A percentile compares a stretch with the other conserved stretches of the same genome.
phyloP scores from a whole-genome alignment of 2,888 invertebrate species.

The Leucania comma region DNA sequence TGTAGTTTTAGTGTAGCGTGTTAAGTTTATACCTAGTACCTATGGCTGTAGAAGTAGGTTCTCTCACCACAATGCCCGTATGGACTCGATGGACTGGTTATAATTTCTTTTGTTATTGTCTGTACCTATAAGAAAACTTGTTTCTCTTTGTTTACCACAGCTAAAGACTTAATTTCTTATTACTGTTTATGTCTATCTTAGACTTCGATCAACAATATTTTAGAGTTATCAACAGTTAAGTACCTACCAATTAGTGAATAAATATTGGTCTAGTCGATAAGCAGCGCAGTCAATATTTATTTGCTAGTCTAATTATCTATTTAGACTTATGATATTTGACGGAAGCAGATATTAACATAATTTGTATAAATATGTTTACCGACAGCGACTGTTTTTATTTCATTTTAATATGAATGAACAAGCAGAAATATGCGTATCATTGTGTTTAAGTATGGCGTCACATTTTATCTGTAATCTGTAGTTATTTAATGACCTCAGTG shows the following conservation, averaged over 20 bases:
- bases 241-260: conserved; percentile 25
- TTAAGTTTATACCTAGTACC: not conserved
- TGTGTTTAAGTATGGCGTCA: conserved; percentile 40
- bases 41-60: conserved; percentile 46
- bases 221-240: not conserved
- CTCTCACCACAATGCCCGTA: conserved; percentile 77
- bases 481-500: conserved; percentile 53
- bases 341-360: too few species aligned
- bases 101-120: conserved; percentile 73
- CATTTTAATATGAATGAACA: conserved; percentile 35
- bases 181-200: not conserved
- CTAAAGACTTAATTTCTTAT: conserved; percentile 39
- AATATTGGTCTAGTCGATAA: conserved; percentile 22
- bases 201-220: not conserved
- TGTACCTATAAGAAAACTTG: conserved; percentile 56
- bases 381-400: conserved; percentile 18
- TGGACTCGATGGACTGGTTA: conserved; percentile 67
- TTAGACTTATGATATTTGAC: not conserved
- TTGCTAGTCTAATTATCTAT: conserved; percentile 1
- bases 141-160: conserved; percentile 65
- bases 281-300: conserved; percentile 10
- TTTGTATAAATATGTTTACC: not conserved
- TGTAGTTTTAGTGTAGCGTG: not conserved
- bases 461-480: conserved; percentile 33
- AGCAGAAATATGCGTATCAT: conserved; percentile 28